A percentile compares a stretch with the other conserved stretches of the same genome.
Conservation (phyloP, 2,888 invertebrate genomes). For the Amiota communis region DNA sequence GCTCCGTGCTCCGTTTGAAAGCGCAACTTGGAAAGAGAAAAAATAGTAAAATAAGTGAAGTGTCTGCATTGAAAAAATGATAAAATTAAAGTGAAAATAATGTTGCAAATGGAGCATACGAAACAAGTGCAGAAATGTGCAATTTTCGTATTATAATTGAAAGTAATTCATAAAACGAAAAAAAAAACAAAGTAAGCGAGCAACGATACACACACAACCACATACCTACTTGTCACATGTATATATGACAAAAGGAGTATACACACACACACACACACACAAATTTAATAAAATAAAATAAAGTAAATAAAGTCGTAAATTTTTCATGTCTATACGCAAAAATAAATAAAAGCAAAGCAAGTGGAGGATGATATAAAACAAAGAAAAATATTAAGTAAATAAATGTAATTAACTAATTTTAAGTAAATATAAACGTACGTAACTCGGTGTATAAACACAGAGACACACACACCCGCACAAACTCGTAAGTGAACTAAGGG, state of each 20-base stretch:
- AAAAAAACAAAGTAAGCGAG: neutral
- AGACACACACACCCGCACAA: too few relatives aligned
- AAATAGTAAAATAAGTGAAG: too few relatives aligned
- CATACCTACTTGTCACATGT: neutral
- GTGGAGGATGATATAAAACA: neutral
- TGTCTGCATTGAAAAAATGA: too few relatives aligned
- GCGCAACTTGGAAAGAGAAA: too few relatives aligned
- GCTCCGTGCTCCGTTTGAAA: too few relatives aligned
- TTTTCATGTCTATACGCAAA: neutral
- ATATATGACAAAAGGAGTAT: conserved; percentile 9
- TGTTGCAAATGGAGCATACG: neutral
- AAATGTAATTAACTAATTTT: conserved; percentile 58
- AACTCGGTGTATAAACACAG: neutral
- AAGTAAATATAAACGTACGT: conserved; percentile 46
- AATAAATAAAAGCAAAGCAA: conserved; percentile 4
- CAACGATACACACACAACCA: neutral
- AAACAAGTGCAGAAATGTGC: neutral
- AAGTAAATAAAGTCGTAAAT: conserved; percentile 6
- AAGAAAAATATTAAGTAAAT: conserved; percentile 12
- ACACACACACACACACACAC: neutral
- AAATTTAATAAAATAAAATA: neutral
- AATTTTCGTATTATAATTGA: neutral
- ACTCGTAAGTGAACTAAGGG: conserved; percentile 53
- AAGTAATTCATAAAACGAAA: neutral
- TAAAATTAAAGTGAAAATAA: too few relatives aligned